Evolutionary conservation across 2,888 invertebrate species (phyloP), one percentile per base, ranked within the genome.

Genomic region (Drosophila prolongata): DNA sequence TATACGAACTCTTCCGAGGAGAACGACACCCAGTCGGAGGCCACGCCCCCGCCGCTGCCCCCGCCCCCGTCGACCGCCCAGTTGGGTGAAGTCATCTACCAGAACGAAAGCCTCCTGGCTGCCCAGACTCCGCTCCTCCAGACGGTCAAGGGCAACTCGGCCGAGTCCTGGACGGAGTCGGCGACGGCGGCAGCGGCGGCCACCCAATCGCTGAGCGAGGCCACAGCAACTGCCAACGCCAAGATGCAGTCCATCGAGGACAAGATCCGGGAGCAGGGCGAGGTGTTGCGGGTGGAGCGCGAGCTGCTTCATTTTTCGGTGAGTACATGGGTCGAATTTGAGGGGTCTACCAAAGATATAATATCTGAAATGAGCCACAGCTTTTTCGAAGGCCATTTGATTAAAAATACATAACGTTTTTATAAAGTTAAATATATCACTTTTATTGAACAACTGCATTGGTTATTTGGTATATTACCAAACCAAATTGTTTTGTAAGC

Each of bases 1-100:
- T 95, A 95, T 91, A 95, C 95, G 9, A 94, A 94, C 53, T 95
- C 95, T 70, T 96, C 96, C 8, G 96, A 96, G 89, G 97, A 97
- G 91, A 90, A 90, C 67, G 91, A 91, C 57, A 88, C 82, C 6
- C 96, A 79, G 93, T 89, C 77, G 30, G 91, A 83, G 65, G 86
- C 74, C 50, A 89, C 89, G 27, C 90, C 87, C 14, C 87, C 81
- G 53, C 84, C 81, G n/a, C 75, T 77, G 66, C 72, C 73, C 6
- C 81, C 77, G 55, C 75, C 70, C 16, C 77, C 82, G 27, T 52
- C 47, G 11, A 16, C 56, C 49, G 11, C 47, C n/a, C 75, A 73
- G 62, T 55, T 71, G 3, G 56, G 69, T 44, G 89, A 89, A 55
- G 72, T 89, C 4, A 80, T 90, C 69, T 90, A 90, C 49, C 90